Evolutionary conservation across 2,888 invertebrate species (phyloP).

Genomic region (Leucoptera coffeella): DNA sequence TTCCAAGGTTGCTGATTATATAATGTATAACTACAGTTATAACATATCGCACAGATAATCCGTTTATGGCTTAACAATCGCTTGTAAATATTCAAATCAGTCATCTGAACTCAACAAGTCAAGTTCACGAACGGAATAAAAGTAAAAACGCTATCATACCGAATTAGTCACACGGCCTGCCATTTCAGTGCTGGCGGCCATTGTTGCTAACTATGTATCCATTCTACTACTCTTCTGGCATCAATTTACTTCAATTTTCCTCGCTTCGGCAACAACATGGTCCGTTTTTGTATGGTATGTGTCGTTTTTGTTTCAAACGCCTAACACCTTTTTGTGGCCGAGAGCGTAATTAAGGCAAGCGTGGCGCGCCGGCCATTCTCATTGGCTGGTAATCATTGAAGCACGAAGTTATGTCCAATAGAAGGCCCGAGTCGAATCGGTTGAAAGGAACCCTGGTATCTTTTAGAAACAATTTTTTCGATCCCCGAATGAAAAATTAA

Average conservation of each 20-base stretch:
- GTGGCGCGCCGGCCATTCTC: constrained; percentile 13
- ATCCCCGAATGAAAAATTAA: constrained; percentile 6
- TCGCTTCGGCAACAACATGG: too few relatives aligned
- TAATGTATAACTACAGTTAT: too few relatives aligned
- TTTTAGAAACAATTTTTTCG: constrained; percentile 20
- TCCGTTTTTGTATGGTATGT: too few relatives aligned
- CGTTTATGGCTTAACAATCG: background rate
- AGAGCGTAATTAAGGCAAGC: constrained; percentile 19
- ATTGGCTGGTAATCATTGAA: constrained; percentile 20
- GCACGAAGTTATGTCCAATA: constrained; percentile 17
- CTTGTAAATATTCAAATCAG: too few relatives aligned
- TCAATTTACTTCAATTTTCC: constrained; percentile 33
- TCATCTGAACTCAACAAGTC: too few relatives aligned
- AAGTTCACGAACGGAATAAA: too few relatives aligned
- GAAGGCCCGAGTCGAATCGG: constrained; percentile 20
- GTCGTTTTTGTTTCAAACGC: constrained; percentile 17
- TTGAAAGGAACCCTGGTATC: constrained; percentile 16
- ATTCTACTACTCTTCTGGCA: constrained; percentile 14
- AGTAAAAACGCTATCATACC: too few relatives aligned
- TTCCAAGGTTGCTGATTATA: too few relatives aligned
- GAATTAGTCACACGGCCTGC: too few relatives aligned
- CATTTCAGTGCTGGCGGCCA: too few relatives aligned
- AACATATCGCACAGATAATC: too few relatives aligned
- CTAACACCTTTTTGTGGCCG: constrained; percentile 4
- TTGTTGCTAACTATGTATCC: too few relatives aligned